phyloP scores from a whole-genome alignment of 2,113 vertebrate genomes.

The Paraplagusia blochii region DNA sequence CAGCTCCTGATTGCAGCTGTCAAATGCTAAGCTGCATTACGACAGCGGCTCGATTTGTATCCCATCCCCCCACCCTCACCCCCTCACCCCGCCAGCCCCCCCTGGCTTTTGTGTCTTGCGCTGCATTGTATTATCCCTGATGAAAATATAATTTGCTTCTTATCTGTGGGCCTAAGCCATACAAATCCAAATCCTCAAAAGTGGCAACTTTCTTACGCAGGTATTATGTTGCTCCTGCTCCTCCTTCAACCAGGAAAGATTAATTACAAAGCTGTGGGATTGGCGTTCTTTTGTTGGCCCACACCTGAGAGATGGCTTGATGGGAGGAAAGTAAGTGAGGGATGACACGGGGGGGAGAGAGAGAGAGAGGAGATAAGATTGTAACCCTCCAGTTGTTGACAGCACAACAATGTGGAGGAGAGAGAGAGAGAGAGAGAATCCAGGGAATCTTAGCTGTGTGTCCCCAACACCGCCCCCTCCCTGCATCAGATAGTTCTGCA shows the following conservation, averaged over 20 bases:
- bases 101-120: constrained; percentile 85
- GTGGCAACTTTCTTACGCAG: constrained; percentile 93
- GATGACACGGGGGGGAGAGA: constrained; percentile 68
- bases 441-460: constrained; percentile 70
- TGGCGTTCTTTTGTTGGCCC: constrained; percentile 90
- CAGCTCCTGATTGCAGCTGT: constrained; percentile 91
- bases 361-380: constrained; percentile 90
- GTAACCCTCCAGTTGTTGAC: constrained; percentile 87
- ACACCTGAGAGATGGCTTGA: constrained; percentile 87
- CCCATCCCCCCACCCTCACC: constrained; percentile 66
- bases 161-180: constrained; percentile 94
- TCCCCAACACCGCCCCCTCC: constrained; percentile 52
- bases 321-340: constrained; percentile 71
- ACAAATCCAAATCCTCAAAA: constrained; percentile 97
- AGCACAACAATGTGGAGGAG: constrained; percentile 82
- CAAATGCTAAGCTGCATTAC: constrained; percentile 93
- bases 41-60: constrained; percentile 92
- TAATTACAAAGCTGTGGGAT: constrained; percentile 91
- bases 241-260: constrained; percentile 80
- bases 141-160: constrained; percentile 99
- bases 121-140: constrained; percentile 92
- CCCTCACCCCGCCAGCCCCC: constrained; percentile 14
- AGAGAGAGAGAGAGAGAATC: constrained; percentile 81
- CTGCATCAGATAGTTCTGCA: constrained; percentile 71
- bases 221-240: constrained; percentile 86